These are phyloP conservation scores for Euura saliciscinereae DNA, from an alignment of 1,140 invertebrate species.

Conservation along the genomic window DNA sequence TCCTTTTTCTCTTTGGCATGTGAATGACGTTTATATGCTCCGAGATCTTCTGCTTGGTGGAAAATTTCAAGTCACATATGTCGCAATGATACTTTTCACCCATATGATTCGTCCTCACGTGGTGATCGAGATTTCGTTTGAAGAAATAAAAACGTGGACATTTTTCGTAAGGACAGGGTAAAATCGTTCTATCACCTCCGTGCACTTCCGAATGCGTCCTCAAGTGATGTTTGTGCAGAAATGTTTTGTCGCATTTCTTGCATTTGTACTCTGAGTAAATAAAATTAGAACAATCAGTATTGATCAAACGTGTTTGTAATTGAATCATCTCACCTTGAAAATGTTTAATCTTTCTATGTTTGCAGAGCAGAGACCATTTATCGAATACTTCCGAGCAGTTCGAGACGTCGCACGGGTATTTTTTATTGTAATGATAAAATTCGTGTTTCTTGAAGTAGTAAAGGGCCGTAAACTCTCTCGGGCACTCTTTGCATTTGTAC, in stretches of 20 bases:
- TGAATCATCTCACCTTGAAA: slow-evolving; percentile 15
- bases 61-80: slow-evolving; percentile 30
- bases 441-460: slow-evolving; percentile 12
- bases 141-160: slow-evolving; percentile 34
- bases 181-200: slow-evolving; percentile 12
- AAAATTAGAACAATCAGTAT: neutral
- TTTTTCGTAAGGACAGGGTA: slow-evolving; percentile 37
- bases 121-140: slow-evolving; percentile 34
- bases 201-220: slow-evolving; percentile 30
- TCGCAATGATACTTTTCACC: slow-evolving; percentile 38
- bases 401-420: slow-evolving; percentile 16
- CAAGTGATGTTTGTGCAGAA: slow-evolving; percentile 25
- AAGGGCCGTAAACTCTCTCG: slow-evolving; percentile 18
- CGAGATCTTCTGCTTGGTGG: slow-evolving; percentile 28
- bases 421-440: slow-evolving; percentile 15
- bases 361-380: slow-evolving; percentile 9
- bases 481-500: slow-evolving; percentile 31
- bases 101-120: slow-evolving; percentile 34
- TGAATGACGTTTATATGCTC: slow-evolving; percentile 30
- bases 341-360: slow-evolving; percentile 23
- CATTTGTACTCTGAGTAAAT: slow-evolving; percentile 37
- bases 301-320: too few species aligned
- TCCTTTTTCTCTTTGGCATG: slow-evolving; percentile 11
- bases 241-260: slow-evolving; percentile 31
- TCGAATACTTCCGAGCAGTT: slow-evolving; percentile 20